A percentile compares a stretch with the other conserved stretches of the same genome.
Conservation (phyloP, 2,113 vertebrate genomes). For the Pholis gunnellus region DNA sequence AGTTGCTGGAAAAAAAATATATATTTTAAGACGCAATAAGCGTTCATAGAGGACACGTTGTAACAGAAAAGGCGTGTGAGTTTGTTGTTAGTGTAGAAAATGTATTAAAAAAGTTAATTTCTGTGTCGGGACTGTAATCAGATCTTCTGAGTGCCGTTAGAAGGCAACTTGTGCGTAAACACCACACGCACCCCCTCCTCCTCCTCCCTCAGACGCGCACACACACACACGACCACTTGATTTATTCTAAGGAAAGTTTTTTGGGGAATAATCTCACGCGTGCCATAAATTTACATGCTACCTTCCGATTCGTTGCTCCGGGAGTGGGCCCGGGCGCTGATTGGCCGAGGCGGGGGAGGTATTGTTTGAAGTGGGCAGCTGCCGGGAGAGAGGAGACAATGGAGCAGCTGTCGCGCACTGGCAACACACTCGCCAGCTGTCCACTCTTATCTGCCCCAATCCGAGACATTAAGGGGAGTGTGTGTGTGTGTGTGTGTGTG, state of each 20-base stretch:
- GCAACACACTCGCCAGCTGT: slow-evolving; percentile 99
- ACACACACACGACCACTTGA: slow-evolving; percentile 80
- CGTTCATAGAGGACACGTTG: too few relatives aligned
- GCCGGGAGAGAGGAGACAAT: slow-evolving; percentile 96
- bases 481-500: slow-evolving; percentile 45
- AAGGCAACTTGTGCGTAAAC: slow-evolving; percentile 77
- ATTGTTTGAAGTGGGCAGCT: slow-evolving; percentile 94
- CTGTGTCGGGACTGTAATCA: slow-evolving; percentile 32
- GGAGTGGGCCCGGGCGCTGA: slow-evolving; percentile 80
- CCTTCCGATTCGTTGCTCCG: slow-evolving; percentile 83
- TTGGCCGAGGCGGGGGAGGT: slow-evolving; percentile 89
- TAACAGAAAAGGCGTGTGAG: too few relatives aligned
- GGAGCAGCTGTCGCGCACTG: slow-evolving; percentile 99
- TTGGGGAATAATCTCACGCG: slow-evolving; percentile 91
- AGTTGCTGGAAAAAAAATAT: background rate
- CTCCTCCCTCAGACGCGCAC: background rate
- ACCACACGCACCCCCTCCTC: slow-evolving; percentile 35
- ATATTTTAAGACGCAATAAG: too few relatives aligned
- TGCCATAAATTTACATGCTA: slow-evolving; percentile 95
- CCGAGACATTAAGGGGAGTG: slow-evolving; percentile 91
- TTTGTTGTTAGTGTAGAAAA: background rate
- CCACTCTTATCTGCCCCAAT: slow-evolving; percentile 99
- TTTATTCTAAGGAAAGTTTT: slow-evolving; percentile 92
- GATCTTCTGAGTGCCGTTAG: slow-evolving; percentile 68
- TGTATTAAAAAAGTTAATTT: slow-evolving; percentile 12